phyloP scores from a whole-genome alignment of 2,797 vertebrate species.

The Dermochelys coriacea region DNA sequence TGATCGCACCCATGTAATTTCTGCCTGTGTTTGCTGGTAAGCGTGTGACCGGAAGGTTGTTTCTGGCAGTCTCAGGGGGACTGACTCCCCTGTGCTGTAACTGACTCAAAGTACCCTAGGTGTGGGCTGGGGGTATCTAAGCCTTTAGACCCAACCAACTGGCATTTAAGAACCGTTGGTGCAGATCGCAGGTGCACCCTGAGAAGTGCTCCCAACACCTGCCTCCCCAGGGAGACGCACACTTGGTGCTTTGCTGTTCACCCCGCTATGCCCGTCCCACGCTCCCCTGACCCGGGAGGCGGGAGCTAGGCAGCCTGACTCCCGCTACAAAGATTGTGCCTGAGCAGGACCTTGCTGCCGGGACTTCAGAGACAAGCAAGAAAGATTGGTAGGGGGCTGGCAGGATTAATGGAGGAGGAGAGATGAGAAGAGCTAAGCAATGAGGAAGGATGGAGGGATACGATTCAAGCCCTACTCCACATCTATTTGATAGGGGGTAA shows the following conservation, averaged over 20 bases:
- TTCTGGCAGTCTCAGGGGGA: background rate
- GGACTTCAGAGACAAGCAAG: background rate
- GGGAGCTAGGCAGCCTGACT: background rate
- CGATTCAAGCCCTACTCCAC: background rate
- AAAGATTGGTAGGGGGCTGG: no score
- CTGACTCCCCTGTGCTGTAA: background rate
- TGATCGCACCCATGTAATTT: background rate
- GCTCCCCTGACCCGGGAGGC: background rate
- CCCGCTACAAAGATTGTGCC: background rate
- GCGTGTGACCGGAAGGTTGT: no score
- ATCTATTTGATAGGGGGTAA: background rate
- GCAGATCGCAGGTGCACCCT: background rate
- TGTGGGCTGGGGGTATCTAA: background rate
- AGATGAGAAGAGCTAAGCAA: background rate
- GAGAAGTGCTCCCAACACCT: background rate
- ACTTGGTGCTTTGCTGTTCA: background rate
- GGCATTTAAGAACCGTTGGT: background rate
- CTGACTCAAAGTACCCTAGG: background rate
- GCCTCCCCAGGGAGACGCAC: background rate
- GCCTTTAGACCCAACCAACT: background rate
- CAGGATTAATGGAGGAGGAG: background rate
- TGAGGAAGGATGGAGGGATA: background rate
- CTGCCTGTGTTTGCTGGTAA: background rate
- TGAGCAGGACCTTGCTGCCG: background rate
- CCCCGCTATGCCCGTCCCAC: background rate